Evolutionary conservation across 2,113 vertebrate species (phyloP).

Genomic region (Salvelinus namaycush): DNA sequence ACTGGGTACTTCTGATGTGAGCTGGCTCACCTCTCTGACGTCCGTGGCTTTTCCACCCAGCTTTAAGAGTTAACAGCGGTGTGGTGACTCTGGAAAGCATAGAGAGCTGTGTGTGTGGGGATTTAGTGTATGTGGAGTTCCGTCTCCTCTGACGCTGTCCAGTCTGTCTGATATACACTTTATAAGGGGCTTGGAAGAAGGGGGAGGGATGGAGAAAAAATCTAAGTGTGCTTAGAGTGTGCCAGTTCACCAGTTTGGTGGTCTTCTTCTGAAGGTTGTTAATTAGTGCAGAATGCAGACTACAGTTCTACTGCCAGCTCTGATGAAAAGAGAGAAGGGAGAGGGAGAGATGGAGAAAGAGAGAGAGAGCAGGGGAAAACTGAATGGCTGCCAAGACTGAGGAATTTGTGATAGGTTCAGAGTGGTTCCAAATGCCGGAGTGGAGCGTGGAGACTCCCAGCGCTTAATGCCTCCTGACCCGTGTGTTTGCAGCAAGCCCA

Average conservation of each 20-base stretch:
- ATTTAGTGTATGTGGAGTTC: neutral
- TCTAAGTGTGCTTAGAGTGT: conserved; percentile 73
- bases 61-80: conserved; percentile 10
- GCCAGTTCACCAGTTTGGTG: conserved; percentile 81
- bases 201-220: conserved; percentile 3
- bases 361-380: conserved; percentile 36
- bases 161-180: conserved; percentile 36
- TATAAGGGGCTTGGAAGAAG: neutral
- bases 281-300: conserved; percentile 90
- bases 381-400: conserved; percentile 82
- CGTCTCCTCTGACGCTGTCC: conserved; percentile 10
- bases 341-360: conserved; percentile 45
- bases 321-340: conserved; percentile 76
- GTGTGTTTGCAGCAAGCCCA: conserved; percentile 42
- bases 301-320: conserved; percentile 83
- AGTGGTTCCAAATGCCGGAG: conserved; percentile 82
- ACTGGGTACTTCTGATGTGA: neutral
- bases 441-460: conserved; percentile 65
- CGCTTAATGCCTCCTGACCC: conserved; percentile 75
- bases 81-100: neutral
- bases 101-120: conserved; percentile 1
- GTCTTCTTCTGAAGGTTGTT: conserved; percentile 80
- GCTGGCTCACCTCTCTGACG: conserved; percentile 2
- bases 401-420: conserved; percentile 85
- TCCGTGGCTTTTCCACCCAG: neutral